phyloP scores from a whole-genome alignment of 1,140 invertebrate genomes.

The Drosophila trapezifrons region DNA sequence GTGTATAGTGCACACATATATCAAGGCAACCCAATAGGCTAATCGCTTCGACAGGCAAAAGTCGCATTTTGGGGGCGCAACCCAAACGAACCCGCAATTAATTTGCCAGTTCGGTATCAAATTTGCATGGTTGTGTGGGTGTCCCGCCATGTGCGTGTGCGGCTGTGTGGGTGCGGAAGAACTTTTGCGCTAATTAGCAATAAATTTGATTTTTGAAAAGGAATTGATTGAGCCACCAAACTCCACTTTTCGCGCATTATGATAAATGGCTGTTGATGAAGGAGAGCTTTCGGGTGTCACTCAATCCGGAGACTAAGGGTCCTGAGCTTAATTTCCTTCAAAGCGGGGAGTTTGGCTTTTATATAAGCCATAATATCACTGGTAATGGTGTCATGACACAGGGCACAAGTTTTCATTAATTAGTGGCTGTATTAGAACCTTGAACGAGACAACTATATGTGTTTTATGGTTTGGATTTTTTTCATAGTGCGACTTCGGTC shows the following conservation, averaged over 20 bases:
- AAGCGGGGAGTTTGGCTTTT: background rate
- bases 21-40: conserved; percentile 46
- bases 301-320: conserved; percentile 11
- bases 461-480: too few relatives aligned
- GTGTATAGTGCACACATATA: conserved; percentile 40
- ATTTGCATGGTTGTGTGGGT: conserved; percentile 62
- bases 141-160: conserved; percentile 9
- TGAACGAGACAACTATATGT: too few relatives aligned
- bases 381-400: too few relatives aligned
- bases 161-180: conserved; percentile 19
- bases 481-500: too few relatives aligned
- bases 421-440: too few relatives aligned
- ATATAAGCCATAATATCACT: background rate
- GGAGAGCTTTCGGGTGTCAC: conserved; percentile 28
- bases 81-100: conserved; percentile 73
- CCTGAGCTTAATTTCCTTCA: background rate
- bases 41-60: conserved; percentile 68
- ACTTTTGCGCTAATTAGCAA: conserved; percentile 68
- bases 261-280: conserved; percentile 52
- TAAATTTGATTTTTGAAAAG: conserved; percentile 67
- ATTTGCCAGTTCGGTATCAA: conserved; percentile 73
- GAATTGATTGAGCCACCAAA: conserved; percentile 57
- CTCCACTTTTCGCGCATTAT: conserved; percentile 34
- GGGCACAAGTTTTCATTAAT: too few relatives aligned
- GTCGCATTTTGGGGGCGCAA: conserved; percentile 40